Evolutionary conservation across 2,888 invertebrate species (phyloP).

Genomic region (Herminia tarsipennalis): DNA sequence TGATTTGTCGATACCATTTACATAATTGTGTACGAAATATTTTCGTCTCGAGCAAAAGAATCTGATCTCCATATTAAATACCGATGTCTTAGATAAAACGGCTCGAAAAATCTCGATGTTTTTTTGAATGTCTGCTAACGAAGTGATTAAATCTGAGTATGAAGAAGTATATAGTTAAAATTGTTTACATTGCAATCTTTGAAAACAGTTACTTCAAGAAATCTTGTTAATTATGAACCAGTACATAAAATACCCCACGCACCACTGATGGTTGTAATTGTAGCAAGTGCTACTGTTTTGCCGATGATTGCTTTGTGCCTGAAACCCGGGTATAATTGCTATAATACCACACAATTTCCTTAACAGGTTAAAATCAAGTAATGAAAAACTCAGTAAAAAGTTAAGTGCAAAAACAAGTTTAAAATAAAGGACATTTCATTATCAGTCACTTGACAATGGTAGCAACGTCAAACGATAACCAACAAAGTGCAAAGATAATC

Average conservation of each 20-base stretch:
- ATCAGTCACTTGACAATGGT: too few relatives aligned
- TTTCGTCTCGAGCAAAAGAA: not conserved
- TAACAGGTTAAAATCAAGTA: too few relatives aligned
- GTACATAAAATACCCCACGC: conserved; percentile 1
- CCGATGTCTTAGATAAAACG: conserved; percentile 16
- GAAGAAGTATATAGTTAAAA: conserved; percentile 7
- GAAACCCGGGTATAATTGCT: not conserved
- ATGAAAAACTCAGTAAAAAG: too few relatives aligned
- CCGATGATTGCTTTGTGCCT: not conserved
- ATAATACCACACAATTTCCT: not conserved
- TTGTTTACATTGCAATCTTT: conserved; percentile 7
- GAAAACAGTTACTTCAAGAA: conserved; percentile 2
- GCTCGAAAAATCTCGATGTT: not conserved
- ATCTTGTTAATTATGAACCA: conserved; percentile 1
- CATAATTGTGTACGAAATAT: conserved; percentile 13
- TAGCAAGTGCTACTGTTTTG: not conserved
- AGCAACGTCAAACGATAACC: conserved; percentile 33
- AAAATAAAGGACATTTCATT: not conserved
- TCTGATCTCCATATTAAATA: too few relatives aligned
- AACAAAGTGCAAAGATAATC: conserved; percentile 65
- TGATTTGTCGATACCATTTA: conserved; percentile 20
- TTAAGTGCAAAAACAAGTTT: not conserved
- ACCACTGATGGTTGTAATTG: not conserved
- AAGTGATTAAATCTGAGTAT: conserved; percentile 8
- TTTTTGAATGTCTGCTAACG: conserved; percentile 7